Conservation (phyloP, 2,888 invertebrate species). For the Idaea straminata region DNA sequence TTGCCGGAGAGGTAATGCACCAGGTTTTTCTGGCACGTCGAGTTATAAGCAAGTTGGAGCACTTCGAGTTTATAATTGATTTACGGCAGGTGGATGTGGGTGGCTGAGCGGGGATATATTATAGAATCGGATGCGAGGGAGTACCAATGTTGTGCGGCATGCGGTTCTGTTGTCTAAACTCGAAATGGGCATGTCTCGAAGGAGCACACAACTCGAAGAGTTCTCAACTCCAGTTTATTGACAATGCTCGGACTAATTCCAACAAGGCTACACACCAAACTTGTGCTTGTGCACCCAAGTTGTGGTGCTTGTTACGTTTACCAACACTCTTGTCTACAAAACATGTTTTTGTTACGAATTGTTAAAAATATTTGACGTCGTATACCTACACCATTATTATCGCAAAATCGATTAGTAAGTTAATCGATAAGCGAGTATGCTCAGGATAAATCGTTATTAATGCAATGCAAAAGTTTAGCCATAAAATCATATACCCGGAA, state of each 20-base stretch:
- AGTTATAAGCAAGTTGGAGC: conserved; percentile 33
- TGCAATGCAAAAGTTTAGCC: too few relatives aligned
- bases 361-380: neutral
- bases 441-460: too few relatives aligned
- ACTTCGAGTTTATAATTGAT: conserved; percentile 62
- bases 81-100: conserved; percentile 46
- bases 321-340: neutral
- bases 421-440: too few relatives aligned
- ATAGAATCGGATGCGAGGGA: neutral
- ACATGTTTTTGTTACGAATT: neutral
- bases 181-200: conserved; percentile 30
- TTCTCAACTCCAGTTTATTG: conserved; percentile 53
- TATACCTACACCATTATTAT: too few relatives aligned
- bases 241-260: conserved; percentile 27
- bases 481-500: too few relatives aligned
- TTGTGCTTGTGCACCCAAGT: conserved; percentile 29
- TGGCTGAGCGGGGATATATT: conserved; percentile 10
- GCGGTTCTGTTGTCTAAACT: conserved; percentile 27
- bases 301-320: conserved; percentile 28
- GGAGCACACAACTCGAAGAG: conserved; percentile 32
- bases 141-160: conserved; percentile 15
- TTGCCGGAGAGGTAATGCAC: conserved; percentile 27
- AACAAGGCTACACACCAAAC: conserved; percentile 34
- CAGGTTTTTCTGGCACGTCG: conserved; percentile 37
- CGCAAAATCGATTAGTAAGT: too few relatives aligned